Evolutionary conservation across 2,888 invertebrate species (phyloP).

Genomic region (Cremastobaeus sp.): DNA sequence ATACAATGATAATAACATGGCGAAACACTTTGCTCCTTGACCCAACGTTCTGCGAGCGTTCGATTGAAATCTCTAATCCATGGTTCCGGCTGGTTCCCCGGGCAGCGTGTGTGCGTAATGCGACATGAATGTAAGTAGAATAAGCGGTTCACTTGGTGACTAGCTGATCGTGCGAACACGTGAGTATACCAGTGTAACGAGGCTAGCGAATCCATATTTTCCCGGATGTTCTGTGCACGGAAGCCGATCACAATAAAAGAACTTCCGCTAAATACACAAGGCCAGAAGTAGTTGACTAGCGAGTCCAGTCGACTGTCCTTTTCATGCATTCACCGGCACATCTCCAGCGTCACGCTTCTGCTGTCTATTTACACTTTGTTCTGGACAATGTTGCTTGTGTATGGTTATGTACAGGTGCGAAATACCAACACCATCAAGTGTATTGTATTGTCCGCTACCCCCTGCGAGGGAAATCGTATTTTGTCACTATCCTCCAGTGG

Average conservation of each 20-base stretch:
- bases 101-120: constrained; percentile 37
- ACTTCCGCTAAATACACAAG: constrained; percentile 74
- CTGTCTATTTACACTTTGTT: constrained; percentile 33
- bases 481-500: constrained; percentile 60
- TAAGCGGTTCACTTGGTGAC: constrained; percentile 39
- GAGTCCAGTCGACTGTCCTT: constrained; percentile 22
- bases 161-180: constrained; percentile 57
- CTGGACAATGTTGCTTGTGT: constrained; percentile 1
- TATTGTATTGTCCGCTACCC: constrained; percentile 36
- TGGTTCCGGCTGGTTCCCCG: constrained; percentile 72
- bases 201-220: constrained; percentile 68
- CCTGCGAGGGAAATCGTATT: constrained; percentile 46
- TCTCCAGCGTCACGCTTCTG: constrained; percentile 38
- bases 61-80: constrained; percentile 74
- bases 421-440: constrained; percentile 25
- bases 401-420: constrained; percentile 19
- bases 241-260: constrained; percentile 73
- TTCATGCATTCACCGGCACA: constrained; percentile 19
- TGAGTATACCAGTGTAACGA: constrained; percentile 39
- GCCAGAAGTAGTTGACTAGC: constrained; percentile 67
- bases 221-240: constrained; percentile 76
- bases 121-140: constrained; percentile 50
- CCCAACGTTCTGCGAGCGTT: constrained; percentile 40
- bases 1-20: constrained; percentile 19
- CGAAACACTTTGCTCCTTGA: constrained; percentile 51